Conservation (phyloP, 2,113 vertebrate species). For the Gasterosteus aculeatus region DNA sequence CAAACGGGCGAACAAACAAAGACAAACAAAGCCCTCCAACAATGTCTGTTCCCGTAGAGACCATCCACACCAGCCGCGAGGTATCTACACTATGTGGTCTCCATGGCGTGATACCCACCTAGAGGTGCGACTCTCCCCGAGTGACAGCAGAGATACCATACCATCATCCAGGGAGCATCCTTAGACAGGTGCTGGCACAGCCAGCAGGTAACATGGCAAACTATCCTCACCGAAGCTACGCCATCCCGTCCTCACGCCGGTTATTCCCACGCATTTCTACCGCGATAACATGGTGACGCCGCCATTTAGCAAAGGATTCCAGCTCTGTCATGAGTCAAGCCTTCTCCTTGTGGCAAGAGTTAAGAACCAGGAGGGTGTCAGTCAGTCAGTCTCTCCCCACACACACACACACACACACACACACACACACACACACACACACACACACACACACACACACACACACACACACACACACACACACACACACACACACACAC, state of each 20-base stretch:
- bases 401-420: constrained; percentile 8
- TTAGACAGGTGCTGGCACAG: constrained; percentile 44
- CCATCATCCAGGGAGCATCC: constrained; percentile 85
- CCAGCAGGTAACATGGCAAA: constrained; percentile 54
- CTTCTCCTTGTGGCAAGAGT: constrained; percentile 42
- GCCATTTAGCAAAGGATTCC: constrained; percentile 1
- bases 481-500: constrained; percentile 18
- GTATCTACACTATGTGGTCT: neutral
- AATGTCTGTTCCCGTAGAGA: neutral
- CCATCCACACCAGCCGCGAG: neutral
- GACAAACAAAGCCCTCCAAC: neutral
- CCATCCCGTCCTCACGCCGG: neutral
- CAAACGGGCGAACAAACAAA: neutral
- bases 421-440: constrained; percentile 18
- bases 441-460: constrained; percentile 25
- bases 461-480: constrained; percentile 7
- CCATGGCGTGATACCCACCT: constrained; percentile 80
- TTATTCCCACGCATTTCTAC: constrained; percentile 8
- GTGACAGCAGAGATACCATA: constrained; percentile 88
- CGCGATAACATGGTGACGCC: neutral
- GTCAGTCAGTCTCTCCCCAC: constrained; percentile 44
- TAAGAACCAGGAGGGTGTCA: constrained; percentile 37
- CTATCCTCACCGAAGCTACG: constrained; percentile 25
- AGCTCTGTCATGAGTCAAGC: constrained; percentile 49
- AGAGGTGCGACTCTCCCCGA: constrained; percentile 86